Evolutionary conservation across 2,113 vertebrate species (phyloP).

Genomic region (Pelvicachromis taeniatus): DNA sequence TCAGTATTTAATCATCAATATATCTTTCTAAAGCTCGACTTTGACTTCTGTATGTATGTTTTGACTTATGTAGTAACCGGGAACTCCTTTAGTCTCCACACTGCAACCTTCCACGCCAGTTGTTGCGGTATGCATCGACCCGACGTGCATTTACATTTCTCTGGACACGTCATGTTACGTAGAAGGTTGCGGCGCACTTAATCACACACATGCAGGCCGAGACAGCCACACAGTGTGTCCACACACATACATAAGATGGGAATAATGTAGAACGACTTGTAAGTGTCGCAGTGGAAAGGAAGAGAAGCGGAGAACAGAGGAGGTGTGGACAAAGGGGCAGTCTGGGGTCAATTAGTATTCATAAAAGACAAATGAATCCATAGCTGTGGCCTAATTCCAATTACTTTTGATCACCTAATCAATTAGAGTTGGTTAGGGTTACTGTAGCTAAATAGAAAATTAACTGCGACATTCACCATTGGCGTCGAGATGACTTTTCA

Average conservation of each 20-base stretch:
- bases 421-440: slow-evolving; percentile 72
- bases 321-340: slow-evolving; percentile 34
- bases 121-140: neutral
- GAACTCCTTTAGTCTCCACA: neutral
- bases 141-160: neutral
- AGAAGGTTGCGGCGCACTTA: slow-evolving; percentile 4
- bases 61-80: neutral
- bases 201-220: slow-evolving; percentile 17
- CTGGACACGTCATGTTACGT: neutral
- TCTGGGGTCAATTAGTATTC: slow-evolving; percentile 71
- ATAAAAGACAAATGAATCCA: slow-evolving; percentile 73
- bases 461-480: slow-evolving; percentile 60
- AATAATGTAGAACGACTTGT: slow-evolving; percentile 1
- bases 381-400: slow-evolving; percentile 70
- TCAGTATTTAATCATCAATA: slow-evolving; percentile 14
- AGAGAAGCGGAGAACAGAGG: neutral
- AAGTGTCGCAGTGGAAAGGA: slow-evolving; percentile 2
- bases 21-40: neutral
- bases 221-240: neutral
- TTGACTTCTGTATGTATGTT: too few relatives aligned
- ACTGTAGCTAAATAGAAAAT: slow-evolving; percentile 73
- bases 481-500: slow-evolving; percentile 55
- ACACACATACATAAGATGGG: neutral
- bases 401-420: slow-evolving; percentile 76
- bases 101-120: rapidly evolving